phyloP scores from a whole-genome alignment of 2,113 vertebrate genomes.

The Columba livia region DNA sequence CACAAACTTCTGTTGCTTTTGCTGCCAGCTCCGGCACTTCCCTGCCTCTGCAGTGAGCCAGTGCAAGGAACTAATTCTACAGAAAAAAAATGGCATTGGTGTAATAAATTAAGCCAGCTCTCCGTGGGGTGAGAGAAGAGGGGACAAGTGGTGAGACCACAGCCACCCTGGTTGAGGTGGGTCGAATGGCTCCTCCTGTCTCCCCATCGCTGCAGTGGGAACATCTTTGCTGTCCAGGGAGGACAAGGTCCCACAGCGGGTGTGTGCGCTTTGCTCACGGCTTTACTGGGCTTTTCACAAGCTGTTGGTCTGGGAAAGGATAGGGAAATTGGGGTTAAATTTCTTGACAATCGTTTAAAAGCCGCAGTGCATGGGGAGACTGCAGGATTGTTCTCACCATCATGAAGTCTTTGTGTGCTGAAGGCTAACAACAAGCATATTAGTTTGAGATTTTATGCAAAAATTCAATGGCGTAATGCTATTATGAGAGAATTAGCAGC shows the following conservation, averaged over 20 bases:
- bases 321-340: not conserved
- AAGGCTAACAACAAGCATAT: not conserved
- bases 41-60: not conserved
- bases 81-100: not conserved
- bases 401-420: not conserved
- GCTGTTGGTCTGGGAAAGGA: accelerated
- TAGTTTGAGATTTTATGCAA: not conserved
- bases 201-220: not conserved
- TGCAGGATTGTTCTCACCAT: not conserved
- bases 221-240: not conserved
- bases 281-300: not conserved
- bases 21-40: not conserved
- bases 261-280: not conserved
- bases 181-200: not conserved
- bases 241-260: not conserved
- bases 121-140: not conserved
- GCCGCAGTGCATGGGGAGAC: not conserved
- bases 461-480: not conserved
- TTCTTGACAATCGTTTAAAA: not conserved
- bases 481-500: conserved; percentile 32
- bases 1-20: not conserved
- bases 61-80: not conserved
- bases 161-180: not conserved
- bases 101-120: not conserved
- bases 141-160: not conserved